phyloP scores from a whole-genome alignment of 2,113 vertebrate species.

The Haemorhous mexicanus region DNA sequence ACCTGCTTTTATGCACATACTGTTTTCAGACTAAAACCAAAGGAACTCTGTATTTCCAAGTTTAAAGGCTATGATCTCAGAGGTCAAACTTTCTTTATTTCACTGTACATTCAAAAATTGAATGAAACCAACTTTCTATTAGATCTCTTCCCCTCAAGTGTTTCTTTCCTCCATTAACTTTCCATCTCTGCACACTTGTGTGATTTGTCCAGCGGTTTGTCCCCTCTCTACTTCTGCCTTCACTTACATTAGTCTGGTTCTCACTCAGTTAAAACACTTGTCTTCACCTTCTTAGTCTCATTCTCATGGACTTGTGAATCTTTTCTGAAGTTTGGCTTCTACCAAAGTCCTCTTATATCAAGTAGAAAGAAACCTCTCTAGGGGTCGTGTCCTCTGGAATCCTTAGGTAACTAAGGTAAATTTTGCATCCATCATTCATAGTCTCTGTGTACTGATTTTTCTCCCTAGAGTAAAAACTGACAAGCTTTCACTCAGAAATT shows the following conservation, averaged over 20 bases:
- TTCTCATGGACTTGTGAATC: background rate
- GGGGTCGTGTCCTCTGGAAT: background rate
- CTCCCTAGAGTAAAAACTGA: background rate
- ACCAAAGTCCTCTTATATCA: background rate
- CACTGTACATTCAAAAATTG: background rate
- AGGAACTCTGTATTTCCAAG: background rate
- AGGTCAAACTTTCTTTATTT: background rate
- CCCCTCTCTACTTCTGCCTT: background rate
- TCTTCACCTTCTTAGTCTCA: background rate
- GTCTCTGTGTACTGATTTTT: background rate
- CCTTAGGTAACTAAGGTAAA: background rate
- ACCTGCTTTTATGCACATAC: background rate
- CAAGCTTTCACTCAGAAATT: background rate
- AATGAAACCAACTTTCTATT: background rate
- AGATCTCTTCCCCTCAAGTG: background rate
- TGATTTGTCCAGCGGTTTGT: background rate
- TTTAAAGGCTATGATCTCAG: background rate
- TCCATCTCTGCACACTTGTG: background rate
- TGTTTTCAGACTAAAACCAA: background rate
- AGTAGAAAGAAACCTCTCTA: background rate
- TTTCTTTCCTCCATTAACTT: background rate
- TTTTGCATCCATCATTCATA: background rate
- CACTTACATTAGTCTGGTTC: background rate
- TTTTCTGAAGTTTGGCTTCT: background rate
- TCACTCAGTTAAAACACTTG: background rate